Evolutionary conservation across 2,888 invertebrate genomes (phyloP).

Genomic region (Nymphalis c-album): DNA sequence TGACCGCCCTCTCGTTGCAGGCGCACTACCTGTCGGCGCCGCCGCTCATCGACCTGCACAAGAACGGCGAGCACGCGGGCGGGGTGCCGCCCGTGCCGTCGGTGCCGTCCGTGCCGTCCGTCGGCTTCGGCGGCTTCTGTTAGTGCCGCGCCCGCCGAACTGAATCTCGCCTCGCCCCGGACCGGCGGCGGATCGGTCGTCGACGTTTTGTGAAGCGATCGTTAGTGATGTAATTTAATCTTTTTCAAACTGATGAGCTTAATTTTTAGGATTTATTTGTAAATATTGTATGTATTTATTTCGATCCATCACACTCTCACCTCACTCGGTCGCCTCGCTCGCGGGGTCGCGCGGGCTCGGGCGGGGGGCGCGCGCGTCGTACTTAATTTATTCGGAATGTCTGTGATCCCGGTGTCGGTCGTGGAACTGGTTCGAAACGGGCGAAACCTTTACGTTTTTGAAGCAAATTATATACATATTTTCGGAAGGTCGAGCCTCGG

Average conservation of each 20-base stretch:
- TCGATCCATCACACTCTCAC: constrained; percentile 56
- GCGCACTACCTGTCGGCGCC: constrained; percentile 72
- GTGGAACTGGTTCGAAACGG: constrained; percentile 8
- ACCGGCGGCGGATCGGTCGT: constrained; percentile 16
- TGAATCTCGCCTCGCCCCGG: constrained; percentile 22
- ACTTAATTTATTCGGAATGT: constrained; percentile 56
- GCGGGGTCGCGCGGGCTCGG: constrained; percentile 30
- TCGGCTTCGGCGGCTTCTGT: constrained; percentile 79
- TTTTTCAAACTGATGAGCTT: constrained; percentile 72
- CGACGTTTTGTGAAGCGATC: constrained; percentile 41
- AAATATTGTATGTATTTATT: constrained; percentile 75
- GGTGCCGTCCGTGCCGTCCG: constrained; percentile 73
- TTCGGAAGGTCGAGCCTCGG: constrained; percentile 40
- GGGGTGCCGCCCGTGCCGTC: constrained; percentile 60
- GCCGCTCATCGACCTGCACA: constrained; percentile 73
- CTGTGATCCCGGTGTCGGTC: constrained; percentile 49
- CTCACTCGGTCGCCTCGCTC: not conserved
- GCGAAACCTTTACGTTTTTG: constrained; percentile 31
- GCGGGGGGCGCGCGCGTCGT: constrained; percentile 41
- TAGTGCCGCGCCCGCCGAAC: constrained; percentile 50
- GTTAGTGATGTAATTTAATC: constrained; percentile 65
- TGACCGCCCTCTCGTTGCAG: constrained; percentile 33
- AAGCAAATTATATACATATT: constrained; percentile 33
- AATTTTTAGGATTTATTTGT: constrained; percentile 75
- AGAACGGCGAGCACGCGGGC: constrained; percentile 62